phyloP scores from a whole-genome alignment of 1,140 invertebrate genomes.

The Drosophila sucinea region DNA sequence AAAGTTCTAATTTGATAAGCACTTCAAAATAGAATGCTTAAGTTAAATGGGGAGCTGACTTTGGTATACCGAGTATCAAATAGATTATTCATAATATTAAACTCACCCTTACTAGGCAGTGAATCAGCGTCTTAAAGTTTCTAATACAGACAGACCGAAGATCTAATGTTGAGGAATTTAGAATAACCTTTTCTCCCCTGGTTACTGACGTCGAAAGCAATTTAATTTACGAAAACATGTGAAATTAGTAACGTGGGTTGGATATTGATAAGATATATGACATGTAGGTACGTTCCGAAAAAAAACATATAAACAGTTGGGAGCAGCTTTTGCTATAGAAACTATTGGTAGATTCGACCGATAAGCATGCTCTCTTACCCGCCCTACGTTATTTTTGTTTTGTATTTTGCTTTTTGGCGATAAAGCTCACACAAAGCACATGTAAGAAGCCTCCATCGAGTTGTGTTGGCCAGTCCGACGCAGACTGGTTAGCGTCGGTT shows the following conservation, averaged over 20 bases:
- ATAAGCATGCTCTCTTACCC: neutral
- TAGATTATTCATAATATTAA: too few species aligned
- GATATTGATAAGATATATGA: slow-evolving; percentile 8
- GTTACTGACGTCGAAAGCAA: neutral
- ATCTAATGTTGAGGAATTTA: too few species aligned
- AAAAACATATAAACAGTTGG: neutral
- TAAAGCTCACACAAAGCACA: slow-evolving; percentile 1
- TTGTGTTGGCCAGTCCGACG: slow-evolving; percentile 18
- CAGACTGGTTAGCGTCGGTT: slow-evolving; percentile 25
- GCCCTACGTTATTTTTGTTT: neutral
- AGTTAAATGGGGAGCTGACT: neutral
- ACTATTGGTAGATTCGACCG: neutral
- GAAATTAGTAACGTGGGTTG: neutral
- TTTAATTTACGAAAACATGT: slow-evolving; percentile 1
- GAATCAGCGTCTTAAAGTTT: too few species aligned
- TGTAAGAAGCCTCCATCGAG: neutral
- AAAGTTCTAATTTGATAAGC: neutral
- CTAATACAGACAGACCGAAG: too few species aligned
- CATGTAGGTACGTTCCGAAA: neutral
- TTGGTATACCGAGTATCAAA: neutral
- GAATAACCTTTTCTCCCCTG: too few species aligned
- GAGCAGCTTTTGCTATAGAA: slow-evolving; percentile 1
- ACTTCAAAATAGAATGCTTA: neutral
- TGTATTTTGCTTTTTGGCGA: neutral
- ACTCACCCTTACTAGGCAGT: too few species aligned